Percentiles rank a stretch among this genome's conserved stretches.
Conservation (phyloP, 2,888 invertebrate species). For the Lomographa bimaculata region DNA sequence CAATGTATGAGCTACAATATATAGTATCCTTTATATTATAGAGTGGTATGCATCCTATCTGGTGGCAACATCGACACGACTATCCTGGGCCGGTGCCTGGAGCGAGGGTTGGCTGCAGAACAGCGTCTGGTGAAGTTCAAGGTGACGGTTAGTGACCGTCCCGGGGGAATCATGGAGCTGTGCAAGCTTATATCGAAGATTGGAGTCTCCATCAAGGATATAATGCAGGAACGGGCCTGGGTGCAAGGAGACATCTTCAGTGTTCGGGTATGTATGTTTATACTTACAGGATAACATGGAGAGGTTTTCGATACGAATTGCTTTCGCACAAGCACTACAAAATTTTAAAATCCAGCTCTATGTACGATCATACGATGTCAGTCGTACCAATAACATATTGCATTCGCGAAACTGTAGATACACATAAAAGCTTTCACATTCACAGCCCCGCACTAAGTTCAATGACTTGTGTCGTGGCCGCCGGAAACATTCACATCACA, state of each 20-base stretch:
- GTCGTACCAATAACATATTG: too few species aligned
- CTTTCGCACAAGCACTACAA: too few species aligned
- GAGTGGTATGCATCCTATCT: slow-evolving; percentile 92
- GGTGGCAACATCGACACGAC: slow-evolving; percentile 97
- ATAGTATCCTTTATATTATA: slow-evolving; percentile 65
- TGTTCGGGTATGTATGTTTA: slow-evolving; percentile 66
- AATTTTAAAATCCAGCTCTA: too few species aligned
- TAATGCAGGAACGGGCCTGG: slow-evolving; percentile 98
- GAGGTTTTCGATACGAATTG: too few species aligned
- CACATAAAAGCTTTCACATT: too few species aligned
- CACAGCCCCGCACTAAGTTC: too few species aligned
- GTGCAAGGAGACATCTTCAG: slow-evolving; percentile 93
- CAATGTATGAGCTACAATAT: too few species aligned
- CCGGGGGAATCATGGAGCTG: slow-evolving; percentile 94
- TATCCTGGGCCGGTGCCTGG: slow-evolving; percentile 93
- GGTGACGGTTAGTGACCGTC: slow-evolving; percentile 91
- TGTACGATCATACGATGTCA: too few species aligned
- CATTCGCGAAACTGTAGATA: too few species aligned
- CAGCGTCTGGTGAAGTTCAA: slow-evolving; percentile 86
- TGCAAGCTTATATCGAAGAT: slow-evolving; percentile 89
- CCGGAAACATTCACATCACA: too few species aligned
- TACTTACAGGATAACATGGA: neutral
- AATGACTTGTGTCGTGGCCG: too few species aligned
- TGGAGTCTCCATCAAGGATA: slow-evolving; percentile 96
- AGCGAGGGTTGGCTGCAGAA: slow-evolving; percentile 94